phyloP scores from a whole-genome alignment of 2,888 invertebrate genomes.

The Vandiemenella viatica region DNA sequence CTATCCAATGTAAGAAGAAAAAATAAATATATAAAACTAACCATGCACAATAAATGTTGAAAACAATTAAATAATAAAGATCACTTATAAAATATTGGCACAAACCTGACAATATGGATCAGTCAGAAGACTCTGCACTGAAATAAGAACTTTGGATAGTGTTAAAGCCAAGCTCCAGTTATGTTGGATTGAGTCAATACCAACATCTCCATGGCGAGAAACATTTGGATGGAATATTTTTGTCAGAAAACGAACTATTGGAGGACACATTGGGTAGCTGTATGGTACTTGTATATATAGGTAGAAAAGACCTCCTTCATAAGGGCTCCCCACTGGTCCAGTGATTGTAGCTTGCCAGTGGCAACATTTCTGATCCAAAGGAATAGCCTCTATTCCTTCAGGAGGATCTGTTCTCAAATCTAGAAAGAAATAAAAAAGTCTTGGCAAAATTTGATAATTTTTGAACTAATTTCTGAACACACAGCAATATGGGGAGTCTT shows the following conservation, averaged over 20 bases:
- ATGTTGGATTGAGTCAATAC: slow-evolving; percentile 86
- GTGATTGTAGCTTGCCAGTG: slow-evolving; percentile 91
- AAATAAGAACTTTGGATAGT: slow-evolving; percentile 74
- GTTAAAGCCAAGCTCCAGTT: slow-evolving; percentile 93
- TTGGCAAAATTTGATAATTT: too few relatives aligned
- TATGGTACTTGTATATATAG: slow-evolving; percentile 54
- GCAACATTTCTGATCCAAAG: slow-evolving; percentile 62
- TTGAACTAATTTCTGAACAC: too few relatives aligned
- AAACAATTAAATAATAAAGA: neutral
- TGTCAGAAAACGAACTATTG: slow-evolving; percentile 80
- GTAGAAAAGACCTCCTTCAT: slow-evolving; percentile 86
- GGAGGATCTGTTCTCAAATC: slow-evolving; percentile 58
- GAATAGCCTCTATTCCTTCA: slow-evolving; percentile 70
- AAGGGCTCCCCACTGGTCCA: slow-evolving; percentile 83
- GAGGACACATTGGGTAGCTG: slow-evolving; percentile 81
- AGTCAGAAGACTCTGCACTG: slow-evolving; percentile 73
- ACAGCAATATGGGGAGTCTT: too few relatives aligned
- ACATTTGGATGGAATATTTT: slow-evolving; percentile 91
- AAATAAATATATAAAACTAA: neutral
- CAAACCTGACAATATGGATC: slow-evolving; percentile 75
- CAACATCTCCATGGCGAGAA: slow-evolving; percentile 87
- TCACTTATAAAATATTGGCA: slow-evolving; percentile 17
- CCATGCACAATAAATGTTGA: neutral
- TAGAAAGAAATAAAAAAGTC: slow-evolving; percentile 15
- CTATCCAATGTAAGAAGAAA: too few relatives aligned